Evolutionary conservation across 92 coral and sea anemone species (phyloP).

Genomic region (Porites evermanni): DNA sequence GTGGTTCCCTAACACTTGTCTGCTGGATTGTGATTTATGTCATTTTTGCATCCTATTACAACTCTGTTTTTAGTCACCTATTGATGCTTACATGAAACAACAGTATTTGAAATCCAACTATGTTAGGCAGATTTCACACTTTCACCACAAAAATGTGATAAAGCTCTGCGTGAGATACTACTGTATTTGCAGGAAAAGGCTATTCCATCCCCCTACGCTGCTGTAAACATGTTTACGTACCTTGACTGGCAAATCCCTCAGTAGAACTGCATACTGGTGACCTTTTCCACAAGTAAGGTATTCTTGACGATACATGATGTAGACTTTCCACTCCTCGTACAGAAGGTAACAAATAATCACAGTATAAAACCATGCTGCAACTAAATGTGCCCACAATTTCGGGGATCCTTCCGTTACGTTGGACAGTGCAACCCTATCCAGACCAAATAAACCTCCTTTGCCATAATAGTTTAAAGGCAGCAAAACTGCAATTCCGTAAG

Average conservation of each 20-base stretch:
- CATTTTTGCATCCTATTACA: no score
- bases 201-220: no score
- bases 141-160: no score
- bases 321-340: constrained; percentile 85
- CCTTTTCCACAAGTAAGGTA: constrained; percentile 76
- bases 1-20: no score
- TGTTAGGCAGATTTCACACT: no score
- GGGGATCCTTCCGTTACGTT: constrained; percentile 67
- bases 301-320: constrained; percentile 83
- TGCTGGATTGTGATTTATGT: no score
- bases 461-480: constrained; percentile 89
- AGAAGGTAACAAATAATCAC: constrained; percentile 80
- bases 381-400: constrained; percentile 89
- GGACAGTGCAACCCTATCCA: constrained; percentile 81
- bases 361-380: constrained; percentile 90
- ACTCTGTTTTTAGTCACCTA: no score
- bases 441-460: constrained; percentile 49
- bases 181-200: no score
- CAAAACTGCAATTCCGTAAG: constrained; percentile 87
- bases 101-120: no score
- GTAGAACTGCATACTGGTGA: constrained; percentile 84
- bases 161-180: no score
- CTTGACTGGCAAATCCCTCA: constrained; percentile 90
- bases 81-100: no score
- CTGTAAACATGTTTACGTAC: constrained; percentile 29